These are phyloP conservation scores for Meloidogyne exigua DNA, from an alignment of 1,140 invertebrate genomes.

Conservation along the genomic window DNA sequence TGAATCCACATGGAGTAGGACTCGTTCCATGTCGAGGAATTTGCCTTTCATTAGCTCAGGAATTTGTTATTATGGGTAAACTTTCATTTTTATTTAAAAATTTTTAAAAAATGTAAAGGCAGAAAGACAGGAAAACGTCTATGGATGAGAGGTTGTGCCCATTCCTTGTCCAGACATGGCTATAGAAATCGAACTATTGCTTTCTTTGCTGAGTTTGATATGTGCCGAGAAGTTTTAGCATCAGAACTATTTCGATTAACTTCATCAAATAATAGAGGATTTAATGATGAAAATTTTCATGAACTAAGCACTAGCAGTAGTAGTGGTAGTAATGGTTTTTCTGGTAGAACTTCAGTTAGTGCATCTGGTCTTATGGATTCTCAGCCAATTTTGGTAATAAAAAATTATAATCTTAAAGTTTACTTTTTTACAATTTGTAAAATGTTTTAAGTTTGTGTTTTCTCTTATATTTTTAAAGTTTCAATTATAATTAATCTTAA, in stretches of 20 bases:
- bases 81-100: neutral
- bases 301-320: neutral
- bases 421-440: neutral
- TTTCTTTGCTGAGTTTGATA: constrained; percentile 49
- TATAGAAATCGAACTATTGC: constrained; percentile 49
- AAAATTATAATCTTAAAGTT: neutral
- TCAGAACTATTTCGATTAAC: constrained; percentile 39
- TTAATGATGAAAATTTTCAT: constrained; percentile 11
- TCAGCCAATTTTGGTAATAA: constrained; percentile 22
- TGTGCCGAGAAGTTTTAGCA: constrained; percentile 45
- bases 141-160: constrained; percentile 50
- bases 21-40: constrained; percentile 46
- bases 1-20: constrained; percentile 34
- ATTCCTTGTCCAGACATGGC: constrained; percentile 33
- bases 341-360: neutral
- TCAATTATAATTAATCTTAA: too few relatives aligned
- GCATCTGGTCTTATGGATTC: constrained; percentile 6
- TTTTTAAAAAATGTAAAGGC: constrained; percentile 28
- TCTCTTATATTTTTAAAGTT: too few relatives aligned
- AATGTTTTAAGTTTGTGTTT: neutral
- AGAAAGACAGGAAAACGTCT: constrained; percentile 46
- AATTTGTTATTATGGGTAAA: constrained; percentile 48
- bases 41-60: constrained; percentile 48
- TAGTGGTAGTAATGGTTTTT: neutral
- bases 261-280: neutral